Evolutionary conservation across 2,888 invertebrate species (phyloP).

Genomic region (Leptinotarsa rubiginosa): DNA sequence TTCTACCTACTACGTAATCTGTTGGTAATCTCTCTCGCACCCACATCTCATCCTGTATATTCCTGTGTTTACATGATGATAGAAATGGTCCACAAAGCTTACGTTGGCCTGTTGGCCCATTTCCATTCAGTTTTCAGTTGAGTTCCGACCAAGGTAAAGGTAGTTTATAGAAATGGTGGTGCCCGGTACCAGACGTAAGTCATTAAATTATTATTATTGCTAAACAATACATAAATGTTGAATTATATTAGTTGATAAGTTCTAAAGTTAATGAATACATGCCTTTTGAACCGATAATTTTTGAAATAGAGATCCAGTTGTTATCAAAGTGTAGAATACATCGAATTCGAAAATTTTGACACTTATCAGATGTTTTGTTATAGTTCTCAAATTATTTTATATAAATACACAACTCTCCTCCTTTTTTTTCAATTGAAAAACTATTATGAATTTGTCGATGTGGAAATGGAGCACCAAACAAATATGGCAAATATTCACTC

Average conservation of each 20-base stretch:
- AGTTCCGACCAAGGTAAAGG: conserved; percentile 3
- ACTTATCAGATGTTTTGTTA: too few species aligned
- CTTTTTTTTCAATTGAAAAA: too few species aligned
- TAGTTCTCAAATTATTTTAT: too few species aligned
- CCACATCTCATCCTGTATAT: conserved; percentile 19
- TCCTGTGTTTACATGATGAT: conserved; percentile 25
- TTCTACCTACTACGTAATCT: conserved; percentile 1
- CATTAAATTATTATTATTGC: not conserved
- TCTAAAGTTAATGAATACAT: not conserved
- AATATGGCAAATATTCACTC: too few species aligned
- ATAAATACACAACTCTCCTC: too few species aligned
- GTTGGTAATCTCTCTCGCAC: not conserved
- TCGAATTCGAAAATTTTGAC: too few species aligned
- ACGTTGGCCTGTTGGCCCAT: not conserved
- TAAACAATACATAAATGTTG: not conserved
- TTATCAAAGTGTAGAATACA: too few species aligned
- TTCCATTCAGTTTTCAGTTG: not conserved
- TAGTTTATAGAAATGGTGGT: not conserved
- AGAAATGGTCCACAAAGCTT: conserved; percentile 18
- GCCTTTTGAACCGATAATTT: too few species aligned
- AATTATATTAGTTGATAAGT: not conserved
- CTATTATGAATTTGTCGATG: too few species aligned
- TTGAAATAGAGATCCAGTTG: too few species aligned
- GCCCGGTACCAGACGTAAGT: conserved; percentile 1
- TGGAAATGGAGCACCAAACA: too few species aligned